Evolutionary conservation across 2,113 vertebrate genomes (phyloP), one percentile per base, ranked within the genome.

Genomic region (Heloderma charlesbogerti): DNA sequence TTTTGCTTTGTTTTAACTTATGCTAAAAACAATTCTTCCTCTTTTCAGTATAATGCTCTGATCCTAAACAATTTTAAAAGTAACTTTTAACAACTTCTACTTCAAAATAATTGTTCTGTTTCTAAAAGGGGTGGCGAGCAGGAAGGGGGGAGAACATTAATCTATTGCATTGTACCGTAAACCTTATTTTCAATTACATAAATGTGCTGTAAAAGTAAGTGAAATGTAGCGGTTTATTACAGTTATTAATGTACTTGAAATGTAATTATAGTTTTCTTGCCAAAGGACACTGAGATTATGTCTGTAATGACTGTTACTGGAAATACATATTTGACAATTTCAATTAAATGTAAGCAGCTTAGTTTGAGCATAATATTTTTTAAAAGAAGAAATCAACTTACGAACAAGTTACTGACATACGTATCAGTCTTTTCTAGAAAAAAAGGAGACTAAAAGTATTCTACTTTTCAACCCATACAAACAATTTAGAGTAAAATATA

Each of bases 261-360:
- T 27, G 75, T 60, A 92, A 79, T 4, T 60, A 1, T 0, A 63
- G 88, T 90, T 89, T 51, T n/a, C 89, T 87, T 91, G 60, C 25
- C 63, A 93, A 93, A 91, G 93, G 25, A 90, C 16, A 18, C 8
- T 7, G 4, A 87, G 13, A 91, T 72, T 66, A 69, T 89, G 25
- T 90, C 78, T 92, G 77, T 25, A 72, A 93, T 88, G 31, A 60
- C 89, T 92, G 48, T 87, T 27, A 84, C 40, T 77, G 93, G 75
- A 93, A 94, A 93, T 90, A 89, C 89, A 92, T 92, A 94, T 92
- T 92, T 93, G 92, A 94, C 91, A 90, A 87, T 9, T 91, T 57
- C 89, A 93, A 91, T 89, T 94, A 84, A 0, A 92, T 63, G 12
- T 34, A 93, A 93, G 1, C 12, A 10, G 37, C 74, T 90, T 20